Evolutionary conservation across 1,140 invertebrate genomes (phyloP).

Genomic region (Orchestia grillus): DNA sequence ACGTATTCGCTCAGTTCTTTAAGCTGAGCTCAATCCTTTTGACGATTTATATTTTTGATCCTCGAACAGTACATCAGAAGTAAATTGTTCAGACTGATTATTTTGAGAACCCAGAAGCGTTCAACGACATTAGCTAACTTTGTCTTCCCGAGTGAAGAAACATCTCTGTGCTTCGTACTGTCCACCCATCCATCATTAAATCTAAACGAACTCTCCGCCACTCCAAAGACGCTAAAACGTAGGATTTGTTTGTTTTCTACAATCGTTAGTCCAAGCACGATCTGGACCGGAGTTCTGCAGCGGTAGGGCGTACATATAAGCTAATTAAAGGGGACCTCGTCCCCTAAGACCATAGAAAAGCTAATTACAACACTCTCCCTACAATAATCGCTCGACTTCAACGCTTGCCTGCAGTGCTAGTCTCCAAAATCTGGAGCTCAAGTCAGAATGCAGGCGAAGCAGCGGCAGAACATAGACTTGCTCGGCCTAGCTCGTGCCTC

Average conservation of each 20-base stretch:
- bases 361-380: neutral
- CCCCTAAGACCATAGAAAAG: neutral
- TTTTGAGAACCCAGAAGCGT: neutral
- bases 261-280: neutral
- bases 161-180: neutral
- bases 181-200: neutral
- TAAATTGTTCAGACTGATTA: neutral
- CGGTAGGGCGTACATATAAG: neutral
- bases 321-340: neutral
- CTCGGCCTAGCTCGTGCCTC: neutral
- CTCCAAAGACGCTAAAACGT: neutral
- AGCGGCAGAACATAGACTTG: neutral
- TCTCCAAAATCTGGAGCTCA: neutral
- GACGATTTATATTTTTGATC: too few species aligned
- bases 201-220: neutral
- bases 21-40: too few species aligned
- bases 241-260: neutral
- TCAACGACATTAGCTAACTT: neutral
- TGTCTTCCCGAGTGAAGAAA: neutral
- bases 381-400: neutral
- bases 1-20: too few species aligned
- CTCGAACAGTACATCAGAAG: neutral
- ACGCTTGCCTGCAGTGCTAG: neutral
- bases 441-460: neutral
- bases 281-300: neutral